Evolutionary conservation across 1,140 invertebrate genomes (phyloP), one percentile per base, ranked within the genome.

Genomic region (Heliconius melpomene): DNA sequence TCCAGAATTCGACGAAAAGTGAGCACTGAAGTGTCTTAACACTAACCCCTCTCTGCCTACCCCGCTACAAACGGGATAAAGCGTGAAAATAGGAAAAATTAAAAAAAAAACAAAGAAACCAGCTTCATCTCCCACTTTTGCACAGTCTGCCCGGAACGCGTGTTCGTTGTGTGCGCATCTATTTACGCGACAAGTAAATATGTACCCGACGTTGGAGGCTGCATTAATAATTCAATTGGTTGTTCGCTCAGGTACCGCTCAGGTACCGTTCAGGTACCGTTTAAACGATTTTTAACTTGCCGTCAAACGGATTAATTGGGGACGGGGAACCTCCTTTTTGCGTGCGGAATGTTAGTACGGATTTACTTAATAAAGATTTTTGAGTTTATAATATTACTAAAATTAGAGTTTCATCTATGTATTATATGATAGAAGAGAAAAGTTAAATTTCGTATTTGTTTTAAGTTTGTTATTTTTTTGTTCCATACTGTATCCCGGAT

Each of bases 191-290:
- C 92, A 93, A 90, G 93, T 94, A 94, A 94, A 94, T 94, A 94
- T 94, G 93, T 94, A 93, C 91, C 84, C 87, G 88, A 87, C 88
- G 90, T 90, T 89, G 91, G 91, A 93, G 91, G 90, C 89, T 93
- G 92, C 91, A 93, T 94, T 94, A 93, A 94, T 94, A 94, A 94
- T 94, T 94, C 92, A 94, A 94, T 93, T 91, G 90, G 91, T 89
- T 85, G 90, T 85, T 85, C 88, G 89, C 87, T 91, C 91, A 92
- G 92, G 91, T 93, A 94, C 88, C 91, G 88, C 88, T 91, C 40
- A 46, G 40, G 40, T 46, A 94, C 88, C 91, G 88, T 88, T 91
- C 40, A 46, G 40, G 40, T 46, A 94, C 88, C 91, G 88, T 88
- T 91, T 93, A 93, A 94, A 93, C 91, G 93, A 93, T 94, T 93